Evolutionary conservation across 2,888 invertebrate species (phyloP).

Genomic region (Scaeva pyrastri): DNA sequence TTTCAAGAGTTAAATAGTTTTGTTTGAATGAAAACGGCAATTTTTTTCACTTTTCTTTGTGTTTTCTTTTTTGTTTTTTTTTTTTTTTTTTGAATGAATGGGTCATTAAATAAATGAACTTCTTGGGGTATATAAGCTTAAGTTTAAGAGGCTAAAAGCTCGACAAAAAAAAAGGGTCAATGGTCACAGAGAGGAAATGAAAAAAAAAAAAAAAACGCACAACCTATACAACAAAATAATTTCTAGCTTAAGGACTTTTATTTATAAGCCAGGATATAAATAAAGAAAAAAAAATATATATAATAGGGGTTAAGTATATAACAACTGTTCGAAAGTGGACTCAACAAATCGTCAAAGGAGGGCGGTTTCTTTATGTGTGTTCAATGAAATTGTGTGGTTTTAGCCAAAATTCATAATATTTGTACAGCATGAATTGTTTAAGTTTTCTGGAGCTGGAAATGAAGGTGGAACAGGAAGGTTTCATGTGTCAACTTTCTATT

Average conservation of each 20-base stretch:
- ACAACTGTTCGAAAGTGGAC: background rate
- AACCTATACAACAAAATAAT: slow-evolving; percentile 16
- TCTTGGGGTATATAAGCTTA: background rate
- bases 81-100: background rate
- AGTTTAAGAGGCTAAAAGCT: slow-evolving; percentile 38
- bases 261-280: slow-evolving; percentile 47
- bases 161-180: background rate
- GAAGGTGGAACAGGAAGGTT: background rate
- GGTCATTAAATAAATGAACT: slow-evolving; percentile 7
- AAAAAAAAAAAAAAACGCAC: background rate
- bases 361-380: slow-evolving; percentile 25
- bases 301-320: background rate
- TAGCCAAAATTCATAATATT: background rate
- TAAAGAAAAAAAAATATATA: background rate
- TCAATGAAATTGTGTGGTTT: background rate
- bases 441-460: background rate
- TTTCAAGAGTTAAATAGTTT: background rate
- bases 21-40: no score
- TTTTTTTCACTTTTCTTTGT: no score
- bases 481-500: background rate
- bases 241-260: slow-evolving; percentile 54
- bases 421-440: slow-evolving; percentile 15
- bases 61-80: background rate
- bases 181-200: background rate
- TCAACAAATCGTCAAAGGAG: slow-evolving; percentile 19